A percentile compares a stretch with the other conserved stretches of the same genome.
phyloP scores from a whole-genome alignment of 2,113 vertebrate genomes.

The Muntiacus reevesi region DNA sequence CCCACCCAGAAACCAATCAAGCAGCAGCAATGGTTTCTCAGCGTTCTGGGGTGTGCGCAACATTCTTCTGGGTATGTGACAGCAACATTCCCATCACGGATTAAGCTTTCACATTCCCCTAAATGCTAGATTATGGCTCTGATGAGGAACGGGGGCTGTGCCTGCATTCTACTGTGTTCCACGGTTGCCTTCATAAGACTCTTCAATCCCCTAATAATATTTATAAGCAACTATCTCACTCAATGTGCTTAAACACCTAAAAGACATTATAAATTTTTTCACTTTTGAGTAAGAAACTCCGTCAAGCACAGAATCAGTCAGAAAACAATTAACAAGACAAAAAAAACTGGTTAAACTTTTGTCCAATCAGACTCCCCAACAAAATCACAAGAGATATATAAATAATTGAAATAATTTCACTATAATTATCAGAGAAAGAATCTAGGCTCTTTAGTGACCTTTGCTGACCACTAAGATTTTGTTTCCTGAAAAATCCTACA shows the following conservation, averaged over 20 bases:
- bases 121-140: background rate
- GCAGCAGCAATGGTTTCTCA: background rate
- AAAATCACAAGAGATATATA: background rate
- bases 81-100: background rate
- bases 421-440: slow-evolving; percentile 8
- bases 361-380: background rate
- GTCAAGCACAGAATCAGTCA: background rate
- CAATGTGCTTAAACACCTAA: background rate
- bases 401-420: background rate
- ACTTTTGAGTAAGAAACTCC: slow-evolving; percentile 37
- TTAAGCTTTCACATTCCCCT: background rate
- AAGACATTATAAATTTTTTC: background rate
- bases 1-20: slow-evolving; percentile 1
- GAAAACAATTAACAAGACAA: slow-evolving; percentile 7
- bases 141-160: background rate
- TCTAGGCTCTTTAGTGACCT: background rate
- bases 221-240: background rate
- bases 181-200: background rate
- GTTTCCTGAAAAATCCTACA: slow-evolving; percentile 24
- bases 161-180: background rate
- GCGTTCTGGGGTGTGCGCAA: background rate
- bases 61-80: background rate
- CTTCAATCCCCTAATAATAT: background rate
- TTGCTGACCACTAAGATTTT: slow-evolving; percentile 9
- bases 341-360: background rate